These are phyloP conservation scores for Atethmia centrago DNA, from an alignment of 2,888 invertebrate genomes.

Conservation along the genomic window DNA sequence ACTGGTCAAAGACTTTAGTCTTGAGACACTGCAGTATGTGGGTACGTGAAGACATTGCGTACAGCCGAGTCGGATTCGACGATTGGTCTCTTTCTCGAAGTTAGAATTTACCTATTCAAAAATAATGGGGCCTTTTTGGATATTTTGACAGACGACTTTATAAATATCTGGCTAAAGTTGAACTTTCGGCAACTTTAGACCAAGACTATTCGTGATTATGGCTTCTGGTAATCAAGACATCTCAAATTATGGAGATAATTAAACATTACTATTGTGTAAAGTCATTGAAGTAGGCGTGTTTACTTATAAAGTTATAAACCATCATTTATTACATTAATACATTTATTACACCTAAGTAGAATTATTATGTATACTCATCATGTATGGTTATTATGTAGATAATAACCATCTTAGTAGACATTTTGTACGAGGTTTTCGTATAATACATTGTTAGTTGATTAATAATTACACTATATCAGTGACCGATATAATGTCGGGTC, in stretches of 20 bases:
- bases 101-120: background rate
- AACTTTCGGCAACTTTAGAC: background rate
- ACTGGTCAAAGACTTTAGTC: too few relatives aligned
- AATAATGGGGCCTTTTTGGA: background rate
- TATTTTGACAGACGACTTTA: background rate
- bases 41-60: too few relatives aligned
- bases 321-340: conserved; percentile 1
- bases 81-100: too few relatives aligned
- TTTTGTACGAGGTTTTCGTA: background rate
- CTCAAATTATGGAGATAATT: background rate
- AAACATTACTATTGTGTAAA: background rate
- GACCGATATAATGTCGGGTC: too few relatives aligned
- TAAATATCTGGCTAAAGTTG: too few relatives aligned
- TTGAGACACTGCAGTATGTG: too few relatives aligned
- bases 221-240: background rate
- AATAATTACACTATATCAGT: background rate
- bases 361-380: background rate
- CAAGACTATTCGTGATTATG: background rate
- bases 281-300: background rate
- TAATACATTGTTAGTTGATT: background rate
- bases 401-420: background rate
- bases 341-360: background rate
- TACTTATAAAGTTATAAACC: background rate
- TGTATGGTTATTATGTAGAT: background rate
- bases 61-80: too few relatives aligned